Conservation (phyloP, 2,113 vertebrate species). For the Pachypanchax playfairii region DNA sequence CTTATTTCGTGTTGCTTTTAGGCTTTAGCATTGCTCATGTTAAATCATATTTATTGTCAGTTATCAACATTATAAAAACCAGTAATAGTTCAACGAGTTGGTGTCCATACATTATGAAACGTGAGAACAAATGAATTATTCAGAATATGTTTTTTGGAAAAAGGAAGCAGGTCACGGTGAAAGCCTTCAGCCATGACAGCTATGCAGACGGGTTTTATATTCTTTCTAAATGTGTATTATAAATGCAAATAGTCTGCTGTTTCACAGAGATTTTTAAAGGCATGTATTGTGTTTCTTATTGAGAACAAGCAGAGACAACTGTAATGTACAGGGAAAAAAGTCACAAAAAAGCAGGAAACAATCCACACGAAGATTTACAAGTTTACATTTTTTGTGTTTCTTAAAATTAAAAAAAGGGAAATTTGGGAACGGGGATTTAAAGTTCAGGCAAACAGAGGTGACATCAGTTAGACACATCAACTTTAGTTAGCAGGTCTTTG, state of each 20-base stretch:
- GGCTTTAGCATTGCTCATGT: background rate
- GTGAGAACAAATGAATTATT: background rate
- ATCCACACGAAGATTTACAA: background rate
- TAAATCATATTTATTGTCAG: constrained; percentile 2
- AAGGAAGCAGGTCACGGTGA: background rate
- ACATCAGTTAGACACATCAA: no score
- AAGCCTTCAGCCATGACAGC: background rate
- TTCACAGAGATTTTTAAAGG: background rate
- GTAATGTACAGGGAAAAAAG: background rate
- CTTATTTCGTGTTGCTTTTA: background rate
- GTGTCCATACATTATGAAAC: background rate
- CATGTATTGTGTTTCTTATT: background rate
- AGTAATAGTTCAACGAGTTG: background rate
- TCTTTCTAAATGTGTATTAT: background rate
- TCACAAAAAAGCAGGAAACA: background rate
- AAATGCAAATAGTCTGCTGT: background rate
- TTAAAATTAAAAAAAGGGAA: no score
- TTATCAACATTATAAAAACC: constrained; percentile 3
- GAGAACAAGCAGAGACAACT: background rate
- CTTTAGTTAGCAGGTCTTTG: no score
- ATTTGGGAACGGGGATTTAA: no score
- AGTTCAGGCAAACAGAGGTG: no score
- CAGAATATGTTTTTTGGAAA: background rate
- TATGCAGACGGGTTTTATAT: background rate
- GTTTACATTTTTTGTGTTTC: no score